Base-by-base conservation (phyloP, 2,113 vertebrate species). In the Gymnarchus niloticus region DNA sequence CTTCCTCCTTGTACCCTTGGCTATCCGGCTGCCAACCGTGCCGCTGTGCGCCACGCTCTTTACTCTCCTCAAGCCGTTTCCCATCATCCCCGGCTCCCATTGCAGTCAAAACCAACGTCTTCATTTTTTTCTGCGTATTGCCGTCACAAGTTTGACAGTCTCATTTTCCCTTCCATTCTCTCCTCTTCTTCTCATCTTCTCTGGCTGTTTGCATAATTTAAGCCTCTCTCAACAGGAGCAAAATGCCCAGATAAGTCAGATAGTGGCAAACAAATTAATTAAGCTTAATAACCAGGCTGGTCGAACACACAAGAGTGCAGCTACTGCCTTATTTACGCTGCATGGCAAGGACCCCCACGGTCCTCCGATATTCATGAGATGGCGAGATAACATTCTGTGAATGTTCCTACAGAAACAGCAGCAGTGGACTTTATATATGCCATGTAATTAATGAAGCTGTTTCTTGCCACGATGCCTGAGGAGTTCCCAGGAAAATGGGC, bases 211-310 rank as follows among this genome's bases (percentile, higher is more conserved):
- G 80, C 56, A 57, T 56, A 78, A 83, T 88, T 85, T 81, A 59
- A 88, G 86, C 81, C 89, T 86, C 84, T 69, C 85, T 83, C n/a
- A 69, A 54, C 21, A 52, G 59, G 57, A 86, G 57, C 56, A 52
- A 10, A 48, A 73, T 48, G 88, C 86, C 84, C 81, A n/a, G n/a
- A 65, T 88, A 87, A 83, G 76, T 87, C 81, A 90, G 56, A 54
- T 52, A 61, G 7, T 87, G 84, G 88, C 87, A 90, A 92, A 90
- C 88, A 87, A 90, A 92, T 91, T 90, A 91, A 92, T 92, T 92
- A 88, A 89, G 88, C 77, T 86, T 86, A 89, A 92, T 87, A 91
- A 91, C 76, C 80, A 69, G 84, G 56, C 86, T 19, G 25, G 56
- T 85, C 56, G 61, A 87, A 49, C 48, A 85, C 59, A 73, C 17